Conservation (phyloP, 1,140 invertebrate genomes). For the Ctenoplectra terminalis region DNA sequence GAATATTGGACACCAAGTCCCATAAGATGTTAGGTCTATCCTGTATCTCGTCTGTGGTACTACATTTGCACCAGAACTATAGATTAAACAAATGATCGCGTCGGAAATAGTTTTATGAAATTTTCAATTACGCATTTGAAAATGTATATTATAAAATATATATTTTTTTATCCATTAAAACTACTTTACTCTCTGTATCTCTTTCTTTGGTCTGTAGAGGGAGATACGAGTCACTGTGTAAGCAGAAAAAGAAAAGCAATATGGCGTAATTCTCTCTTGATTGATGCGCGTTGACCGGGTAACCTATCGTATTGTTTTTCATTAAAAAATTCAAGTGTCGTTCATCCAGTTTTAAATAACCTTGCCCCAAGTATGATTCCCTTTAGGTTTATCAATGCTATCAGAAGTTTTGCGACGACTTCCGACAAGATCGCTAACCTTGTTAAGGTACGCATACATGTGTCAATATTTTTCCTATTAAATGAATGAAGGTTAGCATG, state of each 20-base stretch:
- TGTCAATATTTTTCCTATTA: not conserved
- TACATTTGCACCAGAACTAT: too few species aligned
- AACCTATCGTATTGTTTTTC: not conserved
- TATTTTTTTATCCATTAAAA: too few species aligned
- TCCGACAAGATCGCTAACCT: conserved; percentile 71
- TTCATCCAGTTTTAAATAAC: not conserved
- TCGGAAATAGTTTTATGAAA: not conserved
- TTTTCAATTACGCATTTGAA: not conserved
- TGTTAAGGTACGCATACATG: conserved; percentile 71
- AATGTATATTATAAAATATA: not conserved
- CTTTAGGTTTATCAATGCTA: not conserved
- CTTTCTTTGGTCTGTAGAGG: not conserved
- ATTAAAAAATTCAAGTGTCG: not conserved
- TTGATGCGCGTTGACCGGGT: not conserved
- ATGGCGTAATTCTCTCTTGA: conserved; percentile 15
- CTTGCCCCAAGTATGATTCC: conserved; percentile 60
- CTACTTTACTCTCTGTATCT: not conserved
- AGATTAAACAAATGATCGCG: not conserved
- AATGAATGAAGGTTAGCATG: conserved; percentile 1
- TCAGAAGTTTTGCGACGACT: conserved; percentile 69
- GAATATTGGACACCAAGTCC: too few species aligned
- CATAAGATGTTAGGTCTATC: too few species aligned
- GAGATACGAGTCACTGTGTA: not conserved
- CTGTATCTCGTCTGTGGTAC: too few species aligned
- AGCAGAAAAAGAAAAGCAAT: not conserved